phyloP scores from a whole-genome alignment of 2,797 vertebrate species.

The Bradypodion ventrale region DNA sequence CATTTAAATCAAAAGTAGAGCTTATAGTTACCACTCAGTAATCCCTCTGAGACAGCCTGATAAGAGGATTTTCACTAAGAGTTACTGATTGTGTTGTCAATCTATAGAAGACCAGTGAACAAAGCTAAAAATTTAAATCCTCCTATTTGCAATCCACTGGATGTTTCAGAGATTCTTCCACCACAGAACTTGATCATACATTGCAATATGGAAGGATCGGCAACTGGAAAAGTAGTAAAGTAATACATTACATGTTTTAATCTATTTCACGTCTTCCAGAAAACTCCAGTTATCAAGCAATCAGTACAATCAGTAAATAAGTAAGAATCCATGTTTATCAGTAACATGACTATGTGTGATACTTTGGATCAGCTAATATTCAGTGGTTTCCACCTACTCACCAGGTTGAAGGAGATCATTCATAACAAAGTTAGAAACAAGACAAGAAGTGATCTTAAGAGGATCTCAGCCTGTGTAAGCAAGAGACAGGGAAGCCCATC shows the following conservation, averaged over 20 bases:
- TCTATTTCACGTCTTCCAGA: not conserved
- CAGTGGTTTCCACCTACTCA: not conserved
- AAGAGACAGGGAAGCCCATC: no score
- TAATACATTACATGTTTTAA: not conserved
- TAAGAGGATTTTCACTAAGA: conserved; percentile 58
- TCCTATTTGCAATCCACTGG: conserved; percentile 3
- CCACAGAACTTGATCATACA: not conserved
- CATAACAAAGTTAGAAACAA: no score
- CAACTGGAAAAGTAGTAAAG: not conserved
- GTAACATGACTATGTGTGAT: not conserved
- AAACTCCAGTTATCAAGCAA: not conserved
- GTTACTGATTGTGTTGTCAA: conserved; percentile 37
- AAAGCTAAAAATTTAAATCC: not conserved
- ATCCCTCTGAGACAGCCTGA: conserved; percentile 56
- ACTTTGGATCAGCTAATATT: not conserved
- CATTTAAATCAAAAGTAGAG: conserved; percentile 37
- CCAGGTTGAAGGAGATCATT: no score
- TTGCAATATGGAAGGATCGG: not conserved
- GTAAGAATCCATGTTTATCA: not conserved
- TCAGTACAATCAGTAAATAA: not conserved
- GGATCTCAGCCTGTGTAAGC: no score
- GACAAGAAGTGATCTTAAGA: no score
- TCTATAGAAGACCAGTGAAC: conserved; percentile 31
- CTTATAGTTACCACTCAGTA: conserved; percentile 46
- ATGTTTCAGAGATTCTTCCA: not conserved